Evolutionary conservation across 2,888 invertebrate species (phyloP).

Genomic region (Tillus elongatus): DNA sequence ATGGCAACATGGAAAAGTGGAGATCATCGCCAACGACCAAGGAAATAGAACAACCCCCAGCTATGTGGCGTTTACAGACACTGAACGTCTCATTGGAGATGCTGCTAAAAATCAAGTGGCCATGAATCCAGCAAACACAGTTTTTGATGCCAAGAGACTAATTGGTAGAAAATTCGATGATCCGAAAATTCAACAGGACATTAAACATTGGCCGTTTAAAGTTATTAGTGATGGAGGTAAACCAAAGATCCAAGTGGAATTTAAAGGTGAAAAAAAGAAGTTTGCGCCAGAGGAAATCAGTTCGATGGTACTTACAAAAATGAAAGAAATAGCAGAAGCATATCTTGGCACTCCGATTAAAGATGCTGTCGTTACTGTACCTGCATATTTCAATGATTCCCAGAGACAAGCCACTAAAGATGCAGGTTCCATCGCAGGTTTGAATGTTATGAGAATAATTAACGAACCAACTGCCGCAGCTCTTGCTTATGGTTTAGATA

Average conservation of each 20-base stretch:
- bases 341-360: slow-evolving; percentile 59
- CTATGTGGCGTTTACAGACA: too few relatives aligned
- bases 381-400: too few relatives aligned
- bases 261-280: slow-evolving; percentile 63
- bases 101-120: too few relatives aligned
- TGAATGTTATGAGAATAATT: slow-evolving; percentile 85
- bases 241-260: slow-evolving; percentile 65
- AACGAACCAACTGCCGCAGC: too few relatives aligned
- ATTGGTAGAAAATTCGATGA: slow-evolving; percentile 78
- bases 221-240: slow-evolving; percentile 59
- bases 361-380: slow-evolving; percentile 74
- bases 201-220: slow-evolving; percentile 78
- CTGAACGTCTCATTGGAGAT: too few relatives aligned
- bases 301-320: too few relatives aligned
- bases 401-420: too few relatives aligned
- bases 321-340: slow-evolving; percentile 64
- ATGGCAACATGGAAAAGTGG: too few relatives aligned
- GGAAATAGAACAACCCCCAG: too few relatives aligned
- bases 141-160: slow-evolving; percentile 74
- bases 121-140: slow-evolving; percentile 73
- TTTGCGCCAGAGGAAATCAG: slow-evolving; percentile 80
- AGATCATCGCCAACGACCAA: too few relatives aligned
- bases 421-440: slow-evolving; percentile 75
- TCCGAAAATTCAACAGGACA: slow-evolving; percentile 65
- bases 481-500: slow-evolving; percentile 74